These are phyloP conservation scores for Cyclopterus lumpus DNA, from an alignment of 2,797 vertebrate genomes.

Conservation along the genomic window DNA sequence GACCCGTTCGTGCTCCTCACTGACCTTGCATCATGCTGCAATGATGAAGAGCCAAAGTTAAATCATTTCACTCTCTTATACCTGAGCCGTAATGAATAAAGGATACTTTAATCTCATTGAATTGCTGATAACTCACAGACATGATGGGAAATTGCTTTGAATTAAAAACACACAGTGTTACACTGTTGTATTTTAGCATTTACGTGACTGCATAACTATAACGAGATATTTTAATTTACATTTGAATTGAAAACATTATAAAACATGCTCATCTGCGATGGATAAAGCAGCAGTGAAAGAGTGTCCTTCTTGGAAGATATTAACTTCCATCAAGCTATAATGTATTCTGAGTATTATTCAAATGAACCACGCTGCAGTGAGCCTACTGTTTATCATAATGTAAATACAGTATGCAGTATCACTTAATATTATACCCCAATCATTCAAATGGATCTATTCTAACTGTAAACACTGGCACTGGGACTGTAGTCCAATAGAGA, in stretches of 20 bases:
- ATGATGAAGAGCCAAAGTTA: too few species aligned
- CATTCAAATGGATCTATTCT: conserved; percentile 37
- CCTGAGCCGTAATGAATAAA: too few species aligned
- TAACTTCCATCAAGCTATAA: conserved; percentile 11
- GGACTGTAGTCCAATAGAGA: conserved; percentile 14
- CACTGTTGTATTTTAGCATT: not conserved
- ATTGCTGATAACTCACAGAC: not conserved
- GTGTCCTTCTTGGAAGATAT: conserved; percentile 1
- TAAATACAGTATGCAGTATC: conserved; percentile 18
- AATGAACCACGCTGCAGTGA: not conserved
- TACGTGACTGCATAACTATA: not conserved
- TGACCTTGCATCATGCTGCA: too few species aligned
- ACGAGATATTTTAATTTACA: not conserved
- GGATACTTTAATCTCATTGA: not conserved
- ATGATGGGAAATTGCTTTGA: not conserved
- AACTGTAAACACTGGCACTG: conserved; percentile 14
- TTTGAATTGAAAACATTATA: not conserved
- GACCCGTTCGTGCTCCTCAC: too few species aligned
- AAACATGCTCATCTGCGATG: not conserved
- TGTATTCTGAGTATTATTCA: conserved; percentile 17
- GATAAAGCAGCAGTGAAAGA: not conserved
- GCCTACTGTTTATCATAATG: conserved; percentile 3
- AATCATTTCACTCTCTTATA: too few species aligned
- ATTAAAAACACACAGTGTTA: too few species aligned
- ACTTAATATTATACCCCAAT: conserved; percentile 27